A percentile compares a stretch with the other conserved stretches of the same genome.
These are phyloP conservation scores for Fratercula arctica DNA, from an alignment of 2,797 vertebrate genomes.

Conservation along the genomic window DNA sequence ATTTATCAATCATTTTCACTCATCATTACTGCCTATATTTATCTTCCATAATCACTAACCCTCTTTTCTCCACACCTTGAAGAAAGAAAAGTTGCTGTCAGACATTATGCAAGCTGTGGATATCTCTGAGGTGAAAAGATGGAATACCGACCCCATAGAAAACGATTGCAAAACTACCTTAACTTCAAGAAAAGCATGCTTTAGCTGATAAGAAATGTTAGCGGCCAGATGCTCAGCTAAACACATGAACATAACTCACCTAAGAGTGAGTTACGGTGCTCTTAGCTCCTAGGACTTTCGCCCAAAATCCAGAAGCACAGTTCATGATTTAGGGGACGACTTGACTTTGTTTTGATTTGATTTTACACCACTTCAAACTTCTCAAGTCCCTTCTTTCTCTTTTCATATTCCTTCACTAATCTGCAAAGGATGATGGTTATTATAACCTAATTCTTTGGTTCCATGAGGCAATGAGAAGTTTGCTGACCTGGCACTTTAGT, in stretches of 20 bases:
- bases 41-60: neutral
- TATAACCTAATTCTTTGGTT: neutral
- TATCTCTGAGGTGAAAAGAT: neutral
- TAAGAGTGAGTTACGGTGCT: neutral
- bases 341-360: neutral
- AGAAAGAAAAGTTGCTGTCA: neutral
- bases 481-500: neutral
- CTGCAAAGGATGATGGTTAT: neutral
- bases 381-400: neutral
- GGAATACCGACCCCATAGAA: neutral
- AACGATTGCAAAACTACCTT: neutral
- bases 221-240: neutral
- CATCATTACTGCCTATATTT: neutral
- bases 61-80: neutral
- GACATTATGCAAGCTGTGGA: neutral
- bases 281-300: neutral
- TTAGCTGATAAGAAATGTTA: neutral
- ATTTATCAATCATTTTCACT: conserved; percentile 19
- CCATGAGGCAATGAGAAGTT: neutral
- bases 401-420: neutral
- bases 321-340: neutral
- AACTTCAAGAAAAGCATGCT: neutral
- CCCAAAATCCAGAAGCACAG: neutral
- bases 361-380: neutral
- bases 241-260: neutral